phyloP scores from a whole-genome alignment of 23 tunicate genomes.

The Clavelina lepadiformis region DNA sequence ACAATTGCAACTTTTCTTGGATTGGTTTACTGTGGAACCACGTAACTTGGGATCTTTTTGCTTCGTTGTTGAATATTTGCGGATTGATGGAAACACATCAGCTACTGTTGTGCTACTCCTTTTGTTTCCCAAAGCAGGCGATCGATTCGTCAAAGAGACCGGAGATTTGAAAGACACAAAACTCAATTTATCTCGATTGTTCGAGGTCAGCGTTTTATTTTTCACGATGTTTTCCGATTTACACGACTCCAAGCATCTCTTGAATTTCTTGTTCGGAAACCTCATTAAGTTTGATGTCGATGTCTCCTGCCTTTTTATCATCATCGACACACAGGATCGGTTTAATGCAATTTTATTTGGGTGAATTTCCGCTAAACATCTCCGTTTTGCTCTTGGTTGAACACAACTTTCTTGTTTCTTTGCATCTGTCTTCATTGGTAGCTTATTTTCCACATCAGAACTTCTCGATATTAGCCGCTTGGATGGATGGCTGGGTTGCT shows the following conservation, averaged over 20 bases:
- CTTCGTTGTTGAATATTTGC: slow-evolving; percentile 9
- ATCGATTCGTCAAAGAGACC: background rate
- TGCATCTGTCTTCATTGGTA: background rate
- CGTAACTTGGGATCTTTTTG: too few relatives aligned
- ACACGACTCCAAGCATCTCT: slow-evolving; percentile 8
- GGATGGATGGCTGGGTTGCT: background rate
- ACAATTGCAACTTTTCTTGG: slow-evolving; percentile 23
- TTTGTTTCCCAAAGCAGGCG: background rate
- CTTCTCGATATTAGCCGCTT: background rate
- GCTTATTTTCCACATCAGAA: background rate
- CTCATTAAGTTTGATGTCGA: background rate
- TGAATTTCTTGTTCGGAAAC: background rate
- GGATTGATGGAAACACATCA: slow-evolving; percentile 44
- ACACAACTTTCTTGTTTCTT: background rate
- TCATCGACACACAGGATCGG: too few relatives aligned
- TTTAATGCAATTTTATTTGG: slow-evolving; percentile 3
- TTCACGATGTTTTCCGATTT: slow-evolving; percentile 13
- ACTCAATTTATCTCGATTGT: slow-evolving; percentile 1
- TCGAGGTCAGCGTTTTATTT: background rate
- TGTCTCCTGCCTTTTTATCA: background rate
- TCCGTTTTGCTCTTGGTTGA: slow-evolving; percentile 29
- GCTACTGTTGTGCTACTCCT: slow-evolving; percentile 29
- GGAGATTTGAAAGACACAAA: slow-evolving; percentile 21
- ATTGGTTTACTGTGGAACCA: background rate
- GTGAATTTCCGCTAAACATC: slow-evolving; percentile 42